Evolutionary conservation across 2,797 vertebrate species (phyloP).

Genomic region (Poeciliopsis turneri): DNA sequence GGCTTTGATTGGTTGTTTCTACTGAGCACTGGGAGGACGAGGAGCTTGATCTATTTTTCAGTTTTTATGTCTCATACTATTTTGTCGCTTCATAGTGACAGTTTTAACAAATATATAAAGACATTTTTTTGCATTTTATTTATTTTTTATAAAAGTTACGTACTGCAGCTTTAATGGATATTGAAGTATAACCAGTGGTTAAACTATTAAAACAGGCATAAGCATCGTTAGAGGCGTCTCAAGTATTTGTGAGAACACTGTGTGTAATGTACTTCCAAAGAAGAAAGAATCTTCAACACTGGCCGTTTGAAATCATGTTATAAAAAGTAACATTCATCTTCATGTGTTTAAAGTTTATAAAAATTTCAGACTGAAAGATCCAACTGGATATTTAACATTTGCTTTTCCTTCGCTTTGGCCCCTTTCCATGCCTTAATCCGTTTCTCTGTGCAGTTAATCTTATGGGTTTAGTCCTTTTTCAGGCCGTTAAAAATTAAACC

Average conservation of each 20-base stretch:
- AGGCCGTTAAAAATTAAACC: constrained; percentile 57
- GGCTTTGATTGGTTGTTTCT: no score
- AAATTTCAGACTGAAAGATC: neutral
- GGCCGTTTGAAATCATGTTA: neutral
- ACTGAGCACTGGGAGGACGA: no score
- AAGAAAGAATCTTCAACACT: neutral
- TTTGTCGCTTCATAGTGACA: no score
- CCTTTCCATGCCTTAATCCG: neutral
- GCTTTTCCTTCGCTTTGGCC: neutral
- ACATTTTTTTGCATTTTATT: no score
- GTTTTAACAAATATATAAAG: no score
- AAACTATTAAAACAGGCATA: neutral
- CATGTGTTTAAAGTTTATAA: neutral
- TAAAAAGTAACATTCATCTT: neutral
- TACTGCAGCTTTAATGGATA: neutral
- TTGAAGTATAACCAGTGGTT: no score
- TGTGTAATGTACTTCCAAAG: neutral
- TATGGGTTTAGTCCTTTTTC: constrained; percentile 42
- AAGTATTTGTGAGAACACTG: neutral
- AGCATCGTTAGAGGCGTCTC: neutral
- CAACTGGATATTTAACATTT: neutral
- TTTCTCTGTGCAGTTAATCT: neutral
- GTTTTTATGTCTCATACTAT: no score
- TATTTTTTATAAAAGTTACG: no score
- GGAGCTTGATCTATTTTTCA: no score